Percentiles rank a stretch among this genome's conserved stretches.
phyloP scores from a whole-genome alignment of 2,888 invertebrate species.

The Trileptium ribeirensis region DNA sequence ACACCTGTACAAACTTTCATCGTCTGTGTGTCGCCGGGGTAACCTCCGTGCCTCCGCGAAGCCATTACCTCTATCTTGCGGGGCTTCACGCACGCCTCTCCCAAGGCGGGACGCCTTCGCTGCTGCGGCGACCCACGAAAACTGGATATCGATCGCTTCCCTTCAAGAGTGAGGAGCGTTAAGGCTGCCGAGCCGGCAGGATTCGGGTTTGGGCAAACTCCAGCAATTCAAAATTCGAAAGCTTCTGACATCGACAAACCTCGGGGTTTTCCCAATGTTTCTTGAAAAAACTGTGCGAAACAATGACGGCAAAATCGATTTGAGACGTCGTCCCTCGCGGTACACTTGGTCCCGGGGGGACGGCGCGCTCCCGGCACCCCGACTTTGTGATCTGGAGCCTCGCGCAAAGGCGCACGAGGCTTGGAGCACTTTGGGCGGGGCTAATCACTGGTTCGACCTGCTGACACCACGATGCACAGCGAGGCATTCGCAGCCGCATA shows the following conservation, averaged over 20 bases:
- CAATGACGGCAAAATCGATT: not conserved
- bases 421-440: not conserved
- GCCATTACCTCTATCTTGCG: not conserved
- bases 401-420: not conserved
- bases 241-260: not conserved
- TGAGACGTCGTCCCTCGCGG: not conserved
- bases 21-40: not conserved
- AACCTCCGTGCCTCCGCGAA: not conserved
- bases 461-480: not conserved
- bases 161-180: not conserved
- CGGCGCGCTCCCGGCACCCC: not conserved
- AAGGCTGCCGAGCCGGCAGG: not conserved
- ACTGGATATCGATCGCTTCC: not conserved
- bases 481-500: not conserved
- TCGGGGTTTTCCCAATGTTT: not conserved
- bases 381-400: not conserved
- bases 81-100: not conserved
- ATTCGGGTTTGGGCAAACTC: not conserved
- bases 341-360: not conserved
- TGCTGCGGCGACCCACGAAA: not conserved
- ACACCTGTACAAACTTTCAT: not conserved
- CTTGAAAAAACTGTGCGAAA: not conserved
- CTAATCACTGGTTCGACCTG: not conserved
- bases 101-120: not conserved
- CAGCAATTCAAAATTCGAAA: not conserved